Base-by-base conservation (phyloP, 2,888 invertebrate genomes). In the Anthrax anthrax region DNA sequence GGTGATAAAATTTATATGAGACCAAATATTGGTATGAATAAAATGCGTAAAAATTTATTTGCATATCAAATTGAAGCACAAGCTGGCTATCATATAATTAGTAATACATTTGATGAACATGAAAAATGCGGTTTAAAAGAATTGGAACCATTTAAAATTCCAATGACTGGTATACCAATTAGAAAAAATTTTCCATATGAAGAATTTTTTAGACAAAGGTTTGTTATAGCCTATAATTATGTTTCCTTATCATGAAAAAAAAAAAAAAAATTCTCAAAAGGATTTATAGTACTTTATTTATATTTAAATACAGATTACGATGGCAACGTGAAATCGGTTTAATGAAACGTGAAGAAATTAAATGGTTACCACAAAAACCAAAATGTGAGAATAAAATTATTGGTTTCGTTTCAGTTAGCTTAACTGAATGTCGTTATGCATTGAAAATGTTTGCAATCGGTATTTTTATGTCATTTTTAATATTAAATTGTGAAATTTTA, bases 81-180 rank as follows among this genome's bases (percentile, higher is more conserved):
- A 41, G 67, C 76, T 1, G 78, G 74, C 10, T 77, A 77, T 60
- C 74, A 76, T 52, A 67, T 77, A 16, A 75, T 78, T 50, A 73
- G 73, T 58, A 70, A 73, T 55, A 77, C 77, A 2, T 79, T 72
- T 57, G 72, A 70, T 50, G 78, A 78, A 61, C 67, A 69, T 4
- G 78, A 79, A 60, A 79, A 79, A 60, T 79, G 78, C 55, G 74
- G 74, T 2, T 64, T 79, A 18, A 70, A 71, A 58, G 73, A 75
- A 56, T 67, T 78, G 54, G 72, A 74, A 51, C 72, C 76, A 2
- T 78, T 76, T 63, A 71, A 71, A 51, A 57, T 77, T 55, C 77
- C 77, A 41, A 69, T 71, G 62, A 67, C 75, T 49, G 69, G 72
- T 12, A 64, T 78, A 51, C 74, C 77, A 10, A 65, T 76, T 9